Percentiles rank a stretch among this genome's conserved stretches.
phyloP scores from a whole-genome alignment of 2,888 invertebrate genomes.

The Sarcophaga carnaria region DNA sequence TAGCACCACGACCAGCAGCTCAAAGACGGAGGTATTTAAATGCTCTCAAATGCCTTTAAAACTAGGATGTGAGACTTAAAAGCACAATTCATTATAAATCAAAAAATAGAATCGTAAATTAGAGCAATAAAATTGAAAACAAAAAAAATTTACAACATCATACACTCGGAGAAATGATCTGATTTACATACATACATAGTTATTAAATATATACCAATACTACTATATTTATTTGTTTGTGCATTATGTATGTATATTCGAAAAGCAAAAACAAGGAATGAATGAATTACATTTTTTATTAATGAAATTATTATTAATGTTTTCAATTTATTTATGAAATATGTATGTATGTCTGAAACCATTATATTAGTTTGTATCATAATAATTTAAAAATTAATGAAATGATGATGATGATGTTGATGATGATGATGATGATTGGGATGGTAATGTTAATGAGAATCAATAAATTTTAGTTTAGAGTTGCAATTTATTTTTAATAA shows the following conservation, averaged over 20 bases:
- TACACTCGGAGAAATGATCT: conserved; percentile 27
- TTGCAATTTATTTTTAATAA: neutral
- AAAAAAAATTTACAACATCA: conserved; percentile 26
- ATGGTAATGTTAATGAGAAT: neutral
- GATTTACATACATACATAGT: neutral
- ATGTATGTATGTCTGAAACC: neutral
- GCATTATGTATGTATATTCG: conserved; percentile 26
- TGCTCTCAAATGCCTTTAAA: conserved; percentile 55
- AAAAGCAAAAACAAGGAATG: no score
- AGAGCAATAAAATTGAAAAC: conserved; percentile 2
- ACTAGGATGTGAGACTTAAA: conserved; percentile 71
- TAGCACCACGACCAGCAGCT: conserved; percentile 87
- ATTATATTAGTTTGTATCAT: neutral
- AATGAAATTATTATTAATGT: neutral
- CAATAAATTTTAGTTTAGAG: neutral
- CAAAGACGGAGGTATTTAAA: conserved; percentile 87
- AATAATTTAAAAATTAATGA: neutral
- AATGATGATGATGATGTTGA: neutral
- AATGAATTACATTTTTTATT: no score
- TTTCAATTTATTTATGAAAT: neutral
- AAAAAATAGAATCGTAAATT: neutral
- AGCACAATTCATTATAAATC: conserved; percentile 79
- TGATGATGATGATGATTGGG: neutral
- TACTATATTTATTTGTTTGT: conserved; percentile 35
- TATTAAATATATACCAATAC: neutral